Evolutionary conservation across 2,113 vertebrate species (phyloP), one percentile per base, ranked within the genome.

Genomic region (Menura novaehollandiae): DNA sequence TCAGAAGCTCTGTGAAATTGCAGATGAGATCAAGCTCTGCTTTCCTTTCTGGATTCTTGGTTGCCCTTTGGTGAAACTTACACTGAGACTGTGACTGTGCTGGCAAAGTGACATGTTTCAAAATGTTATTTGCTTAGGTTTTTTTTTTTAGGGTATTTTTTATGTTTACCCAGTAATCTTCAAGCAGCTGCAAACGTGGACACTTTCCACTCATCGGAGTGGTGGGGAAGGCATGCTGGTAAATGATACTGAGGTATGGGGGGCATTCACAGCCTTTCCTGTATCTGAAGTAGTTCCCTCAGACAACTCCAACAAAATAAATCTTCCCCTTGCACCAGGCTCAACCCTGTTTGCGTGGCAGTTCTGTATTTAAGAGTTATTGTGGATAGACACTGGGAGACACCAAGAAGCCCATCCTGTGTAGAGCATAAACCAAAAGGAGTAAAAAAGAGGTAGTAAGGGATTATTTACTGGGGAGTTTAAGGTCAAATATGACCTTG

Each of bases 1-100:
- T 93, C 78, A 93, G 77, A 90, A 28, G 32, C 24, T 89, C 62
- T 64, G 47, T 91, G 88, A 96, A 95, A 93, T 27, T 94, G 64
- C 78, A 93, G 68, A 85, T 7, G 28, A 91, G 60, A 81, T 75
- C 72, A 88, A 90, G 27, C 51, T 95, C 71, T 88, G 71, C 51
- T 93, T 96, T 89, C 18, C 49, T 69, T 92, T 72, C 47, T 15
- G 17, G 67, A 78, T 83, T 75, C 44, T 84, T 83, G 60, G 46
- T 58, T 83, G 59, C 46, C 51, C 76, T 94, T 93, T 89, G 80
- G 55, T 12, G 24, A 52, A 88, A 41, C 49, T 85, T 95, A 88
- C 13, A 49, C 39, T 72, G 52, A 93, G 83, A 77, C 62, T 17
- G 3, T 83, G 85, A 96, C 59, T 85, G 41, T 26, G 32, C 52